Evolutionary conservation across 2,113 vertebrate species (phyloP).

Genomic region (Petrocephalus microphthalmus): DNA sequence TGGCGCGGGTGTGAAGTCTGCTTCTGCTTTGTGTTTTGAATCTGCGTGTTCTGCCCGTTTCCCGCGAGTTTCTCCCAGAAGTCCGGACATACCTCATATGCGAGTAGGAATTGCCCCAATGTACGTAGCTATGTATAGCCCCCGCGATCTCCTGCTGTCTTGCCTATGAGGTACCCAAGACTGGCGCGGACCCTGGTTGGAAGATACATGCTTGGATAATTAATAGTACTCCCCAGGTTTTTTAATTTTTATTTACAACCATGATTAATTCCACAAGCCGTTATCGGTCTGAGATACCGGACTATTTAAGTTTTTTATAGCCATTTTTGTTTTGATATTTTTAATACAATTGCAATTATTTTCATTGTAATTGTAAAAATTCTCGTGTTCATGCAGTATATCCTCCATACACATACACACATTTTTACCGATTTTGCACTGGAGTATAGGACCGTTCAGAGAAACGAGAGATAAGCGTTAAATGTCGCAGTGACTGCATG

Average conservation of each 20-base stretch:
- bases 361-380: background rate
- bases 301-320: too few species aligned
- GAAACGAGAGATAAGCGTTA: background rate
- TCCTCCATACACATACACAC: background rate
- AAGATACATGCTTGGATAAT: background rate
- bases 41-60: background rate
- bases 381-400: background rate
- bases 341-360: background rate
- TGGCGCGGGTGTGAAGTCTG: background rate
- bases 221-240: background rate
- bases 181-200: background rate
- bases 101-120: background rate
- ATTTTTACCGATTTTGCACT: background rate
- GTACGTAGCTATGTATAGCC: background rate
- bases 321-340: background rate
- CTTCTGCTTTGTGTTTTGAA: background rate
- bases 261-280: too few species aligned
- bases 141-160: background rate
- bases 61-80: background rate
- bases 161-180: background rate
- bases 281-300: background rate
- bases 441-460: background rate
- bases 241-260: too few species aligned
- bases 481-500: background rate
- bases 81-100: background rate